Base-by-base conservation (phyloP, 1,140 invertebrate species). In the Cotesia typhae region DNA sequence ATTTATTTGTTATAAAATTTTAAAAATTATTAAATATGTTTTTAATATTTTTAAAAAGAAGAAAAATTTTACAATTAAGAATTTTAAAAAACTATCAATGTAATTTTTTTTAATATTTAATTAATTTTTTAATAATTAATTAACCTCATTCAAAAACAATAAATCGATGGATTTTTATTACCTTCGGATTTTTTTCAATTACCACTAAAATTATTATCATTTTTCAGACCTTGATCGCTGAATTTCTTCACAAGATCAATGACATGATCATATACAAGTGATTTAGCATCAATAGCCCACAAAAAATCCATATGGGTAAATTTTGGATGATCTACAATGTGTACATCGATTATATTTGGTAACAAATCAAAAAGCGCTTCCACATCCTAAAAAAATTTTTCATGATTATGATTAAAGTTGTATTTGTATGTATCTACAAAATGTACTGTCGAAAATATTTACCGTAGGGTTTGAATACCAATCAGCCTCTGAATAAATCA, bases 401-500 rank as follows among this genome's bases (percentile, higher is more conserved):
- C 47, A 59, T 47, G 10, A 9, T 7, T 70, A 17, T 17, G 17
- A 17, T 17, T 17, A 17, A 17, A 17, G 17, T 17, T 17, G 17
- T 17, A 35, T 69, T 28, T 28, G 28, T 28, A 28, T 28, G 28
- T 28, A 1, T 28, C 28, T 28, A 28, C 28, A 28, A 28, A 28
- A 41, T 68, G 9, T 51, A 61, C 63, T 7, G 51, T 52, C 37
- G 12, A 59, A 52, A 60, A 55, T 70, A 82, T 79, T 80, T 80
- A 88, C 85, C 6, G 78, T 79, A 9, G 89, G 86, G 66, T 90
- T 87, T 2, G 89, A 91, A 0, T 96, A 82, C 77, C 90, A 91
- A 81, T 96, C 95, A 74, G 92, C 92, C 37, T 90, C 88, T 3
- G 91, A 91, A 77, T 92, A 94, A 80, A 93, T 92, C 5, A 95